A percentile compares a stretch with the other conserved stretches of the same genome.
Conservation (phyloP, 2,888 invertebrate genomes). For the Scotopteryx bipunctaria region DNA sequence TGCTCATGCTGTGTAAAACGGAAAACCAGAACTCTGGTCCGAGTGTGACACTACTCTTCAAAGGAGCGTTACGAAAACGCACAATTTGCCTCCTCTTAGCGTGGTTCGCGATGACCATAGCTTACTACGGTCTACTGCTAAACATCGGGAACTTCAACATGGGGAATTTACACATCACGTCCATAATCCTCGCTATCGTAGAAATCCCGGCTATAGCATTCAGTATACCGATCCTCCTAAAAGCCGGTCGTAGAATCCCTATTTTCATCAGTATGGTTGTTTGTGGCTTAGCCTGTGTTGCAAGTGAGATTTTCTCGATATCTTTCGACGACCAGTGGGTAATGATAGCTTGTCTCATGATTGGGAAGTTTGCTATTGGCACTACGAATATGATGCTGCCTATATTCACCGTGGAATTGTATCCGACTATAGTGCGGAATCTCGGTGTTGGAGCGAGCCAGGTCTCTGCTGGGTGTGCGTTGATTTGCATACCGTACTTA, state of each 20-base stretch:
- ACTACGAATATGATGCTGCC: constrained; percentile 91
- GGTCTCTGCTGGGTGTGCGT: constrained; percentile 88
- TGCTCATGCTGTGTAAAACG: constrained; percentile 80
- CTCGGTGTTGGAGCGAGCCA: constrained; percentile 90
- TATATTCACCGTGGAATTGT: constrained; percentile 88
- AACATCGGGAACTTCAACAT: constrained; percentile 89
- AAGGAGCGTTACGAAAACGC: constrained; percentile 85
- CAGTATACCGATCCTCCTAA: constrained; percentile 89
- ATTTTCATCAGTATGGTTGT: constrained; percentile 87
- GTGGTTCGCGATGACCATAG: constrained; percentile 91
- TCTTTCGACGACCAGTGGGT: constrained; percentile 85
- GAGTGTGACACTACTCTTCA: constrained; percentile 86
- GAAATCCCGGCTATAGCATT: constrained; percentile 91
- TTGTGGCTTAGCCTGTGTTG: constrained; percentile 88
- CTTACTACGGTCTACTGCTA: constrained; percentile 90
- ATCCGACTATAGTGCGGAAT: constrained; percentile 88
- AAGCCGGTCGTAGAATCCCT: constrained; percentile 88
- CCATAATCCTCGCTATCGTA: constrained; percentile 88
- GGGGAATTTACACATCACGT: constrained; percentile 89
- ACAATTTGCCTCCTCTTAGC: constrained; percentile 88
- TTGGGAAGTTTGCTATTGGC: constrained; percentile 91
- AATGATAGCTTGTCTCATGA: constrained; percentile 89
- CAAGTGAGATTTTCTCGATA: constrained; percentile 81
- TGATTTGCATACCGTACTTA: constrained; percentile 90
- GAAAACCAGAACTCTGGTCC: constrained; percentile 73